A percentile compares a stretch with the other conserved stretches of the same genome.
phyloP scores from a whole-genome alignment of 1,140 invertebrate genomes.

The Elymnias hypermnestra region DNA sequence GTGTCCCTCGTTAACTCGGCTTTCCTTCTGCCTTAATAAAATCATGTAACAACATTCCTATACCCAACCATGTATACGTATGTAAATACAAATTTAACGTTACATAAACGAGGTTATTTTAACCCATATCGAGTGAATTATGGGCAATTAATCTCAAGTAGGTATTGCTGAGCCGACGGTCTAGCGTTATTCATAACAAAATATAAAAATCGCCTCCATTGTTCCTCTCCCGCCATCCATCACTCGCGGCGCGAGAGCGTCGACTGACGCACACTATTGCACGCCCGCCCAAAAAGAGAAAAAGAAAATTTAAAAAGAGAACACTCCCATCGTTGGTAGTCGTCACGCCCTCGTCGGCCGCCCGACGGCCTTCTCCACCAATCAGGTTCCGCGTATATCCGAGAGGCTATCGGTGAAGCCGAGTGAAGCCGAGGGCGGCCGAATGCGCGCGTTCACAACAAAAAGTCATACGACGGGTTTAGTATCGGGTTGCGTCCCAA shows the following conservation, averaged over 20 bases:
- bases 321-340: conserved; percentile 50
- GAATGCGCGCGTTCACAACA: conserved; percentile 60
- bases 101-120: conserved; percentile 1
- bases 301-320: conserved; percentile 68
- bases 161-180: conserved; percentile 7
- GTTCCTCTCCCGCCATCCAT: conserved; percentile 47
- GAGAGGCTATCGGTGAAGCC: conserved; percentile 26
- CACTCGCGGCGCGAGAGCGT: conserved; percentile 45
- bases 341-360: conserved; percentile 42
- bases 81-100: no score
- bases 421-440: conserved; percentile 44
- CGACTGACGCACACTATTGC: conserved; percentile 61
- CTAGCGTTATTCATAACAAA: conserved; percentile 20
- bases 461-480: conserved; percentile 70
- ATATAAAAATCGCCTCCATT: conserved; percentile 37
- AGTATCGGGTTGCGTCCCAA: conserved; percentile 73
- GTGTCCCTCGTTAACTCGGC: no score
- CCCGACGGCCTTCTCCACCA: conserved; percentile 33
- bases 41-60: no score
- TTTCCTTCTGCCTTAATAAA: no score
- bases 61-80: no score
- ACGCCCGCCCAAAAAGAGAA: conserved; percentile 69
- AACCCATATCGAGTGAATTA: conserved; percentile 10
- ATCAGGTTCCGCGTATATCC: conserved; percentile 24
- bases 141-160: conserved; percentile 15